These are phyloP conservation scores for Graphium colonna DNA, from an alignment of 2,888 invertebrate genomes.

Conservation along the genomic window DNA sequence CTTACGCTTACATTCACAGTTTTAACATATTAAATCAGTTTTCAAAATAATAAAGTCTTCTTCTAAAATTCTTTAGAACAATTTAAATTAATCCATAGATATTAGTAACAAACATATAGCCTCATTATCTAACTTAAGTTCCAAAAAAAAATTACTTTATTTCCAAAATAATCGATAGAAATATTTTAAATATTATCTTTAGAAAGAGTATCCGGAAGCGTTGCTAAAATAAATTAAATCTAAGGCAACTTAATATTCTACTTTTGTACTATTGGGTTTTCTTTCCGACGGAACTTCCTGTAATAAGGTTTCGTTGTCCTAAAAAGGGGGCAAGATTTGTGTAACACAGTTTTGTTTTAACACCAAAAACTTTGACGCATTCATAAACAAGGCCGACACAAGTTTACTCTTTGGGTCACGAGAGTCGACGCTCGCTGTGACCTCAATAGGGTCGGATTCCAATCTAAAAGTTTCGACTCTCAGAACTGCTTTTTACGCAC, in stretches of 20 bases:
- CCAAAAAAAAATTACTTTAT: neutral
- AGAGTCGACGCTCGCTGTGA: slow-evolving; percentile 53
- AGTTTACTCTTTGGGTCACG: slow-evolving; percentile 63
- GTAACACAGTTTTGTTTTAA: slow-evolving; percentile 12
- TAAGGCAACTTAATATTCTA: slow-evolving; percentile 33
- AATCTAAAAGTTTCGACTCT: slow-evolving; percentile 48
- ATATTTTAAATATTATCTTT: neutral
- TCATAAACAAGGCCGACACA: slow-evolving; percentile 62
- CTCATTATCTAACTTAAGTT: slow-evolving; percentile 12
- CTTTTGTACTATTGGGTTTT: slow-evolving; percentile 61
- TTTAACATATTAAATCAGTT: neutral
- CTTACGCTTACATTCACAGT: neutral
- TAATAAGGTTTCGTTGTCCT: slow-evolving; percentile 22
- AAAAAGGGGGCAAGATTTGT: slow-evolving; percentile 27
- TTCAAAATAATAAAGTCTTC: neutral
- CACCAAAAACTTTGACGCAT: slow-evolving; percentile 41
- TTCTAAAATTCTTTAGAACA: neutral
- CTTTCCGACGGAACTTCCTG: slow-evolving; percentile 19
- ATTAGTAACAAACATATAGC: slow-evolving; percentile 9
- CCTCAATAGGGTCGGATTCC: slow-evolving; percentile 71
- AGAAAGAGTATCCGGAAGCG: neutral
- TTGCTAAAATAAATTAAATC: slow-evolving; percentile 20
- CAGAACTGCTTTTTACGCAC: slow-evolving; percentile 47
- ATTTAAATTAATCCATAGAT: slow-evolving; percentile 16
- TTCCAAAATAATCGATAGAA: neutral